These are phyloP conservation scores for Nyctibius grandis DNA, from an alignment of 2,797 vertebrate species.

Conservation along the genomic window DNA sequence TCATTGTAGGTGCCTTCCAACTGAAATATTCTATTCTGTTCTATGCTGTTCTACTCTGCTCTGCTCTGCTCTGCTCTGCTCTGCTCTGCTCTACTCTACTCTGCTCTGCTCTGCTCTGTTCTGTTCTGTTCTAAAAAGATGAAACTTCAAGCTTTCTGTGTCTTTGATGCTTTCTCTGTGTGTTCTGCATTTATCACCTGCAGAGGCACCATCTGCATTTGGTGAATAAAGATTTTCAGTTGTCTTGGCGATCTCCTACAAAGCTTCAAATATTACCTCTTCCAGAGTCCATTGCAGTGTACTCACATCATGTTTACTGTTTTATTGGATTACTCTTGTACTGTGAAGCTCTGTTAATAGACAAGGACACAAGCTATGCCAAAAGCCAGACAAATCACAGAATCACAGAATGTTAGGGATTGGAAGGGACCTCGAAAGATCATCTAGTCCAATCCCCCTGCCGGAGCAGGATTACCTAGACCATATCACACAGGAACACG, in stretches of 20 bases:
- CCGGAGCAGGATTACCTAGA: too few relatives aligned
- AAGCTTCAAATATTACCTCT: not conserved
- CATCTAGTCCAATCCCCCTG: too few relatives aligned
- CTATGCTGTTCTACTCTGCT: too few relatives aligned
- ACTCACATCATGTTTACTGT: not conserved
- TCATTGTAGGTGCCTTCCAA: not conserved
- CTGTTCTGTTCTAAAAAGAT: not conserved
- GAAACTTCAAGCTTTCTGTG: not conserved
- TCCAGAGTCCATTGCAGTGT: not conserved
- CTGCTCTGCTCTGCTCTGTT: too few relatives aligned
- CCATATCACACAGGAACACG: too few relatives aligned
- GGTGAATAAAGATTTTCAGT: not conserved
- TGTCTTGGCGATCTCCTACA: not conserved
- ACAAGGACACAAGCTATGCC: accelerated
- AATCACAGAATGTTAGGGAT: too few relatives aligned
- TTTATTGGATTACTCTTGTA: not conserved
- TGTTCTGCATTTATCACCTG: not conserved
- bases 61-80: too few relatives aligned
- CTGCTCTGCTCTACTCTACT: too few relatives aligned
- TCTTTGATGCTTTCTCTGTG: not conserved
- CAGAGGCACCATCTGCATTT: not conserved
- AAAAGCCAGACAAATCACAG: not conserved
- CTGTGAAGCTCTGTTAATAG: not conserved
- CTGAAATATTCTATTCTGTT: not conserved
- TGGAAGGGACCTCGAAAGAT: too few relatives aligned